Base-by-base conservation (phyloP, 2,113 vertebrate species). In the Uria lomvia region DNA sequence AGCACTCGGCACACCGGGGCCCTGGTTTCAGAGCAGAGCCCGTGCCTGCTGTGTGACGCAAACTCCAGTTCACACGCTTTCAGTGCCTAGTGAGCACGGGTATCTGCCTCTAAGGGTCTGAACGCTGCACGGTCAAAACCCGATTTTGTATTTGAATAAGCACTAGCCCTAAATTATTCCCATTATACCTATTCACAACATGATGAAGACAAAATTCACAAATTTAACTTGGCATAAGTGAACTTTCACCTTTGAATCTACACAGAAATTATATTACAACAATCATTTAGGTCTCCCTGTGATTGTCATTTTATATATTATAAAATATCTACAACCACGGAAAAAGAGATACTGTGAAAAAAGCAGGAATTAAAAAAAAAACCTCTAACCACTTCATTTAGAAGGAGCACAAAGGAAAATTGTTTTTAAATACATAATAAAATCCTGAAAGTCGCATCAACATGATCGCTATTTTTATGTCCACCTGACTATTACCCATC, bases 31-130 rank as follows among this genome's bases (percentile, higher is more conserved):
- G 34, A 17, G 23, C 5, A 0, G 68, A 30, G 56, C 76, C 53
- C 2, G 0, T 3, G 8, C 21, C 49, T 6, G 49, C 38, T 3
- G 21, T 0, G 29, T 23, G 20, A 66, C 45, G 4, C 68, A 3
- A 11, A 2, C 21, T 0, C n/a, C 60, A 8, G 1, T 0, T 4
- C 0, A 17, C 55, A 15, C 1, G 0, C 15, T 5, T 1, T 2
- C 50, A 3, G 53, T 32, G 79, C 68, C 17, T 9, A 0, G 63
- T 8, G 53, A 20, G 36, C 32, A 6, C 3, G 1, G 34, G 1
- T 19, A 5, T 8, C 1, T 15, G 30, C 53, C 80, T 8, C 19
- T 5, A 24, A 63, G 49, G 19, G 6, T 13, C 67, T 30, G 65
- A 9, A 21, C 0, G 1, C 42, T 40, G 36, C 66, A 12, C 42